phyloP scores from a whole-genome alignment of 2,797 vertebrate species.

The Myotis vivesi region DNA sequence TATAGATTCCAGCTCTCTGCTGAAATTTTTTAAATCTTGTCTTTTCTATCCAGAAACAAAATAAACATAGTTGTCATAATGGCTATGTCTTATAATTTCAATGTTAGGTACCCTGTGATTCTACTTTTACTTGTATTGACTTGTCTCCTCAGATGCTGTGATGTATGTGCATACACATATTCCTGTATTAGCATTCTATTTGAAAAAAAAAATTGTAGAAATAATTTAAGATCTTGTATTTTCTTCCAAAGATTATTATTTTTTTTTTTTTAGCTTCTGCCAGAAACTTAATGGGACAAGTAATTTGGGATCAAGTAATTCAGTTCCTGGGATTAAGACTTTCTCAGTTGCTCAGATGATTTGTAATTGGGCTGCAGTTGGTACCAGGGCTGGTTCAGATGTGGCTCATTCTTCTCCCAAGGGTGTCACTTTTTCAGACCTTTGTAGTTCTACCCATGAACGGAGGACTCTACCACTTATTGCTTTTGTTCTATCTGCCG shows the following conservation, averaged over 20 bases:
- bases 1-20: neutral
- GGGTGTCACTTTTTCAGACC: neutral
- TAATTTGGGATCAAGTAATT: neutral
- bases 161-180: neutral
- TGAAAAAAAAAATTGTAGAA: neutral
- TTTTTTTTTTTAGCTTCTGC: neutral
- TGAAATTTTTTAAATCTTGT: neutral
- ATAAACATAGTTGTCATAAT: neutral
- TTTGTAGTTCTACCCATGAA: neutral
- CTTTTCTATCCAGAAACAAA: neutral
- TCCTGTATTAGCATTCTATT: neutral
- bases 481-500: neutral
- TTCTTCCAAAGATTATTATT: neutral
- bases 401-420: neutral
- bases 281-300: neutral
- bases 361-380: neutral
- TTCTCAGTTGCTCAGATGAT: neutral
- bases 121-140: neutral
- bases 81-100: neutral
- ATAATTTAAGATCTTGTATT: neutral
- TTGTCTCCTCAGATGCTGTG: neutral
- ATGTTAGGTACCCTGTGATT: neutral
- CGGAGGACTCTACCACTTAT: neutral
- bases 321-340: neutral
- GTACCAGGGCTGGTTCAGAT: neutral